A percentile compares a stretch with the other conserved stretches of the same genome.
Evolutionary conservation across 2,888 invertebrate species (phyloP).

Genomic region (Limnephilus auricula): DNA sequence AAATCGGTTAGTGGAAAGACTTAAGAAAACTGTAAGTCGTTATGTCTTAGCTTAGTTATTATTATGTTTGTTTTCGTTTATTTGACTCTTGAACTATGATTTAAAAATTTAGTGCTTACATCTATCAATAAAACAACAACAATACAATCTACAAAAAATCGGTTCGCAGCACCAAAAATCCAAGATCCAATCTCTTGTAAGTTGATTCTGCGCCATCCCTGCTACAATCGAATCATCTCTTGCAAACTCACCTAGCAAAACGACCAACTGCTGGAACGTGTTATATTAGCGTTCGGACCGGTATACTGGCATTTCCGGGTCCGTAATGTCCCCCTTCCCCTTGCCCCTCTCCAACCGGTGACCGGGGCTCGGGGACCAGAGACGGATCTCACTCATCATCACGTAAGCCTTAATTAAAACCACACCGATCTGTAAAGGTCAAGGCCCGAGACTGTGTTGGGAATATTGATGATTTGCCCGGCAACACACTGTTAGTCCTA

Average conservation of each 20-base stretch:
- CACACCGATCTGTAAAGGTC: constrained; percentile 42
- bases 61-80: no score
- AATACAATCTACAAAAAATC: background rate
- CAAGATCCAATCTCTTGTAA: background rate
- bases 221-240: background rate
- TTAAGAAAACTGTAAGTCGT: no score
- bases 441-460: constrained; percentile 36
- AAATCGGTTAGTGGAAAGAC: no score
- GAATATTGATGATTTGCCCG: constrained; percentile 34
- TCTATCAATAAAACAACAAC: background rate
- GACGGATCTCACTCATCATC: constrained; percentile 49
- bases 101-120: background rate
- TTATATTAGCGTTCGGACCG: constrained; percentile 52
- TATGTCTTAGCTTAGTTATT: no score
- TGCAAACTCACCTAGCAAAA: background rate
- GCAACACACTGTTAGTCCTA: background rate
- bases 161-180: background rate
- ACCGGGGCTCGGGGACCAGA: background rate
- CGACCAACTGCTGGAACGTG: constrained; percentile 42
- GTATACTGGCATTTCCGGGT: constrained; percentile 63
- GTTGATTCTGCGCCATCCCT: background rate
- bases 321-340: constrained; percentile 30
- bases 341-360: background rate
- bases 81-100: background rate
- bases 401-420: constrained; percentile 52